phyloP scores from a whole-genome alignment of 2,888 invertebrate genomes.

The Phania funesta region DNA sequence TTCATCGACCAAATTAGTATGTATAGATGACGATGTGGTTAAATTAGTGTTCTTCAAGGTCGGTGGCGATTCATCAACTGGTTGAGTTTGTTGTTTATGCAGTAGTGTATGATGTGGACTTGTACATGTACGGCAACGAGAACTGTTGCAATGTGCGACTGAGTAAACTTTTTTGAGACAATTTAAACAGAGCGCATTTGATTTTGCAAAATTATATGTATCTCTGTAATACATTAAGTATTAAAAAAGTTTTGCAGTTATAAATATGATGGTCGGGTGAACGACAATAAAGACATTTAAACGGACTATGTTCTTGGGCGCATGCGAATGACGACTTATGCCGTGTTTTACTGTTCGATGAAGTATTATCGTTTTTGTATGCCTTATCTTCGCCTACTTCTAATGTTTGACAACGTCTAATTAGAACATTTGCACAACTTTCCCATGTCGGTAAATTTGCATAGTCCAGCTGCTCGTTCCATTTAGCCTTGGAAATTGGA shows the following conservation, averaged over 20 bases:
- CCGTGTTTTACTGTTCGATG: no score
- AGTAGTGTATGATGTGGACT: background rate
- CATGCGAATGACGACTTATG: no score
- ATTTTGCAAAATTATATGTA: slow-evolving; percentile 13
- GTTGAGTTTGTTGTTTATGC: background rate
- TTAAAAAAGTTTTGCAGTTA: background rate
- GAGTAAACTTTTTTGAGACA: slow-evolving; percentile 1
- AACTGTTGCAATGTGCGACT: slow-evolving; percentile 5
- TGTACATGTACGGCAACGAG: slow-evolving; percentile 8
- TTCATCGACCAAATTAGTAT: no score
- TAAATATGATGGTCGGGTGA: background rate
- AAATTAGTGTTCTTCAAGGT: background rate
- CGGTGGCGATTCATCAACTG: background rate
- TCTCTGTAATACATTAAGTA: background rate
- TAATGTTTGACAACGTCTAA: background rate
- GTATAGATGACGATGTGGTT: background rate
- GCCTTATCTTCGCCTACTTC: background rate
- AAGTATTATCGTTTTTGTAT: background rate
- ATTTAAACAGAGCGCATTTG: slow-evolving; percentile 11
- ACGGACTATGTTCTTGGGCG: no score
- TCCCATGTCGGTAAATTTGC: background rate
- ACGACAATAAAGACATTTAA: background rate
- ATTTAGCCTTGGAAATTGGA: slow-evolving; percentile 35
- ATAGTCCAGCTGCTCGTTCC: slow-evolving; percentile 14
- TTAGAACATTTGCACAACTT: background rate